Conservation (phyloP, 2,888 invertebrate genomes). For the Odontocolon sp. region DNA sequence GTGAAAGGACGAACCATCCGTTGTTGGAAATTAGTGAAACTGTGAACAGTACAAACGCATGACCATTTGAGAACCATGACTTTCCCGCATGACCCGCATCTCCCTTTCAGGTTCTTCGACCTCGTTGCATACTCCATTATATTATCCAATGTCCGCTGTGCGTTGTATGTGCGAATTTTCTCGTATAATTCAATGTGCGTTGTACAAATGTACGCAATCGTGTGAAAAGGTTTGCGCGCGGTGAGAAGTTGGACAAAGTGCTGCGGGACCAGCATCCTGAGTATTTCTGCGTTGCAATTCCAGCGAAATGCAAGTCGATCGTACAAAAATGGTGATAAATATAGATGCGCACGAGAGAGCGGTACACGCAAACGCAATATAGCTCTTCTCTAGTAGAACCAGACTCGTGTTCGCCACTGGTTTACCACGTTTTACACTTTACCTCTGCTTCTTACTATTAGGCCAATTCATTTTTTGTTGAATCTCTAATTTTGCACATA, state of each 20-base stretch:
- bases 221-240: conserved; percentile 16
- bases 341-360: conserved; percentile 62
- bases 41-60: neutral
- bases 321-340: conserved; percentile 70
- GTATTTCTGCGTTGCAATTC: neutral
- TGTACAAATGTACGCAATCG: no score
- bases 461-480: no score
- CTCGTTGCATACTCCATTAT: conserved; percentile 12
- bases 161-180: neutral
- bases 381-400: conserved; percentile 28
- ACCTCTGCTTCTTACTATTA: neutral
- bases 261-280: neutral
- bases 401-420: conserved; percentile 13
- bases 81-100: conserved; percentile 40
- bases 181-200: no score
- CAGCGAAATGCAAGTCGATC: conserved; percentile 5
- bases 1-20: neutral
- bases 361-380: conserved; percentile 71
- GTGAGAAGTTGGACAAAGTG: no score
- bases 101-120: conserved; percentile 25
- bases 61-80: conserved; percentile 13
- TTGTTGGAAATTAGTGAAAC: neutral
- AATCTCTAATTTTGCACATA: no score
- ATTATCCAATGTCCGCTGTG: conserved; percentile 11
- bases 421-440: conserved; percentile 41